These are phyloP conservation scores for Onthophagus sagittarius DNA, from an alignment of 2,888 invertebrate genomes.

Conservation along the genomic window DNA sequence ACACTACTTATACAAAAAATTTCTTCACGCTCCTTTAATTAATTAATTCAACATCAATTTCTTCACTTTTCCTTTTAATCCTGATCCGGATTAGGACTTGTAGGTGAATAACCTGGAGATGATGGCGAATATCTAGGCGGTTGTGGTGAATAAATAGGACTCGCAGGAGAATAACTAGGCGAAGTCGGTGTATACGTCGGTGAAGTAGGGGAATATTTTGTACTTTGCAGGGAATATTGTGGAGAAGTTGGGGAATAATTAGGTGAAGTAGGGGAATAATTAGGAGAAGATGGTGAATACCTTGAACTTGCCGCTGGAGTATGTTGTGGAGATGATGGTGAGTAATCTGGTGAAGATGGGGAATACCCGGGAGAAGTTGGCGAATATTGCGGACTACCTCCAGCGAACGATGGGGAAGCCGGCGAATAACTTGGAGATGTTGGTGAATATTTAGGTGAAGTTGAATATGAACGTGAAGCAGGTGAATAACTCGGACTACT, in stretches of 20 bases:
- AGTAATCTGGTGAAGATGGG: constrained; percentile 76
- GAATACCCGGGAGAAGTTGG: constrained; percentile 85
- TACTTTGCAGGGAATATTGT: constrained; percentile 74
- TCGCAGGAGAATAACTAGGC: constrained; percentile 73
- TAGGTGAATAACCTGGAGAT: constrained; percentile 67
- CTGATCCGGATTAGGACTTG: constrained; percentile 58
- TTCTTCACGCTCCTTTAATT: not conserved
- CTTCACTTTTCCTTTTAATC: constrained; percentile 27
- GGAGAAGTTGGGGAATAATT: constrained; percentile 76
- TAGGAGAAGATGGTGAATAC: constrained; percentile 67
- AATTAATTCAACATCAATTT: not conserved
- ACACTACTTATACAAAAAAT: not conserved
- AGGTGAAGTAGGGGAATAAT: constrained; percentile 70
- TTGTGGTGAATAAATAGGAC: constrained; percentile 75
- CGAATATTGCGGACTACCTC: constrained; percentile 79
- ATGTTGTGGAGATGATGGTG: constrained; percentile 73
- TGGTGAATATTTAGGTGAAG: constrained; percentile 76
- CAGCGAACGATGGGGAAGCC: constrained; percentile 72
- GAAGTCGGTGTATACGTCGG: constrained; percentile 77
- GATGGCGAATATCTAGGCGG: constrained; percentile 75
- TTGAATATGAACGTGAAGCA: constrained; percentile 64
- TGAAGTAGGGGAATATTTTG: constrained; percentile 77
- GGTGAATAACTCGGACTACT: constrained; percentile 72
- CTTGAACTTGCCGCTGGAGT: constrained; percentile 67
- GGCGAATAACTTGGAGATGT: constrained; percentile 81